These are phyloP conservation scores for Chanos chanos DNA, from an alignment of 2,797 vertebrate species.

Conservation along the genomic window DNA sequence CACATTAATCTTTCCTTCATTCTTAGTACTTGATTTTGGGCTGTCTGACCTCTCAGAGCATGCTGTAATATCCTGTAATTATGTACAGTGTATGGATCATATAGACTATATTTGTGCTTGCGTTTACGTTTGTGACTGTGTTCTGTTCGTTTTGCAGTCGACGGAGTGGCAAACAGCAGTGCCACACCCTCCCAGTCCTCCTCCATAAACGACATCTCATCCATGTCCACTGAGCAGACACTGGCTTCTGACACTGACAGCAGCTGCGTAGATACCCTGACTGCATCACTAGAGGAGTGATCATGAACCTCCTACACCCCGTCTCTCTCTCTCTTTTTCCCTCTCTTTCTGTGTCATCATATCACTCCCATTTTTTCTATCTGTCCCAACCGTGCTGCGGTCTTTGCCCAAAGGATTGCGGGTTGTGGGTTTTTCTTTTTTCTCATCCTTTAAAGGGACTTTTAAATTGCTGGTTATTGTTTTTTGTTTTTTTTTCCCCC, in stretches of 20 bases:
- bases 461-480: too few relatives aligned
- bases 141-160: conserved; percentile 77
- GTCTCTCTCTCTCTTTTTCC: conserved; percentile 13
- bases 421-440: background rate
- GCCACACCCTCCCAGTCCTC: conserved; percentile 91
- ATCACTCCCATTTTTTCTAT: conserved; percentile 11
- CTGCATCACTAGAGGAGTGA: conserved; percentile 88
- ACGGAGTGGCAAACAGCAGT: conserved; percentile 83
- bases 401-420: conserved; percentile 28
- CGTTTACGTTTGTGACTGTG: conserved; percentile 13
- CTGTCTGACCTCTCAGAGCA: too few relatives aligned
- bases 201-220: conserved; percentile 97
- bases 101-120: background rate
- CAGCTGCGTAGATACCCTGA: conserved; percentile 93
- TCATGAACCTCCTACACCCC: conserved; percentile 68
- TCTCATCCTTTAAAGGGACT: background rate
- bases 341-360: background rate
- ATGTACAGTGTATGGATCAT: background rate
- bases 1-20: too few relatives aligned
- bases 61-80: too few relatives aligned
- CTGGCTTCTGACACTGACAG: conserved; percentile 97
- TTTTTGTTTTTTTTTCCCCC: background rate
- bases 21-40: too few relatives aligned
- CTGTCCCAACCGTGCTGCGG: background rate
- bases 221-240: conserved; percentile 98